Evolutionary conservation across 1,140 invertebrate species (phyloP), one percentile per base, ranked within the genome.

Genomic region (Lordiphosa collinella): DNA sequence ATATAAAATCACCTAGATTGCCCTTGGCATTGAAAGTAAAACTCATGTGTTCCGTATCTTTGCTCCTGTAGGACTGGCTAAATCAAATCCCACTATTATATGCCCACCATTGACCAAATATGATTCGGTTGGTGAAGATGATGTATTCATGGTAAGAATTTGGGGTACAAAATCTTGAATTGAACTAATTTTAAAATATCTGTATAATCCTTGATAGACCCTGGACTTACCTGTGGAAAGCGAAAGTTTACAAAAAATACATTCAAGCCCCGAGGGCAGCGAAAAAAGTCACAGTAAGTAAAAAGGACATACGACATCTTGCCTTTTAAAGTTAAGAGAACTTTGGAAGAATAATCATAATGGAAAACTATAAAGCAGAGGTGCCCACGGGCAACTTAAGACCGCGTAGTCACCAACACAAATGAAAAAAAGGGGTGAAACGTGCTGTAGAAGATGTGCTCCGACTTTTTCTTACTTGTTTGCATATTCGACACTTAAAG

Each of bases 61-160:
- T 11, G 37, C 3, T 47, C 12, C 38, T 34, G 14, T 14, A 88
- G 86, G 86, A 69, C 68, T 90, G 87, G 88, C 90, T 34, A 88
- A 88, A 88, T 84, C 82, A 36, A 88, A 88, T 80, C 86, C 86
- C 37, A 88, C 87, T 61, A 88, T 87, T 57, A 86, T 84, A 65
- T 89, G 88, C 71, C 86, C 89, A 90, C 87, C 87, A 64, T 67
- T 88, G 38, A 88, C 76, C 66, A 92, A 91, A 90, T 91, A 90
- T 84, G 88, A 91, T 92, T 94, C 94, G 90, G 91, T 92, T 67
- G 93, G 93, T 55, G 94, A 95, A 88, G 94, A 95, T 89, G 94
- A 95, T 89, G 94, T 96, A 72, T 96, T 96, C 90, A 95, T 95
- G 94, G 94, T 95, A 90, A 91, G 91, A 13, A 16, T 25, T 53